These are phyloP conservation scores for Diploptera punctata DNA, from an alignment of 2,888 invertebrate species.

Conservation along the genomic window DNA sequence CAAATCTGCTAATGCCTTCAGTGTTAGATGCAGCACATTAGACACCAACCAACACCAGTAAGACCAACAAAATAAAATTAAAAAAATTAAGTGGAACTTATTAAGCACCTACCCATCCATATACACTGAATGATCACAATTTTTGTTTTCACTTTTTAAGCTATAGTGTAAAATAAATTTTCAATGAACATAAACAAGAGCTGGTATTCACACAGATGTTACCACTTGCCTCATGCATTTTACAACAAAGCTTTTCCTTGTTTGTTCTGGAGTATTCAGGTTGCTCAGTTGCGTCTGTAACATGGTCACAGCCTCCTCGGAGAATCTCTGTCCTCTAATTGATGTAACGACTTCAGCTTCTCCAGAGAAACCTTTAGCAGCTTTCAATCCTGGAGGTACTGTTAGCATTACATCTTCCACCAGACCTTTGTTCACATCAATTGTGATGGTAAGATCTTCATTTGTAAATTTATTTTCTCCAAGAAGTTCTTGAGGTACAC, in stretches of 20 bases:
- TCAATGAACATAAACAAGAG: background rate
- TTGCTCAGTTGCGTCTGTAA: conserved; percentile 57
- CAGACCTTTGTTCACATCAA: conserved; percentile 69
- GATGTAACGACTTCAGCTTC: conserved; percentile 70
- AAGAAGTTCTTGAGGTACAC: conserved; percentile 57
- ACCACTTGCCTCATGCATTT: conserved; percentile 69
- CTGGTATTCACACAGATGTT: conserved; percentile 55
- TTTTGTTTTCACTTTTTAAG: no score
- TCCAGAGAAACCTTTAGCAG: conserved; percentile 65
- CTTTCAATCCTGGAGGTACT: conserved; percentile 64
- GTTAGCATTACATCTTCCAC: conserved; percentile 70
- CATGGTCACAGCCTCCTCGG: conserved; percentile 65
- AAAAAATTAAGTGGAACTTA: no score
- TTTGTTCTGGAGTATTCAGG: conserved; percentile 19
- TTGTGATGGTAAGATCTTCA: conserved; percentile 65
- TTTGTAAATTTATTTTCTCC: conserved; percentile 43
- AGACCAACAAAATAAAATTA: no score
- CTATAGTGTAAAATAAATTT: no score
- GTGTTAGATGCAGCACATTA: no score
- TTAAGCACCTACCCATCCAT: no score
- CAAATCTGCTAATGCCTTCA: no score
- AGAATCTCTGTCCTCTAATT: conserved; percentile 70
- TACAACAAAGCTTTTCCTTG: conserved; percentile 64
- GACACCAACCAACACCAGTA: no score
- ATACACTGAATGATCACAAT: no score